phyloP scores from a whole-genome alignment of 2,888 invertebrate species.

The Cosmorhoe ocellata region DNA sequence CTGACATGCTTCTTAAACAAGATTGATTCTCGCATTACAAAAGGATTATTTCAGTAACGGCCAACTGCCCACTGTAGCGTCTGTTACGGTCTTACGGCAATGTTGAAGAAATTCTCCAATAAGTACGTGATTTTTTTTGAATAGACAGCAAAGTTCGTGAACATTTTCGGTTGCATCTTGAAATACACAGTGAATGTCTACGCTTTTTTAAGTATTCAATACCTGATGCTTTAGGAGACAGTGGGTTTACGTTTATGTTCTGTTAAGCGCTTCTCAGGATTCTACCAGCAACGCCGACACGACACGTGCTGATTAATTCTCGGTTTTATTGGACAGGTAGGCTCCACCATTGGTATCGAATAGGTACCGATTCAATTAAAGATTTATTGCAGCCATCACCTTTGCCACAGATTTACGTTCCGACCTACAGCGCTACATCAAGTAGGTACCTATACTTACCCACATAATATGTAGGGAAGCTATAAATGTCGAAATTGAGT shows the following conservation, averaged over 20 bases:
- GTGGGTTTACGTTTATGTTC: not conserved
- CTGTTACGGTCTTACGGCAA: not conserved
- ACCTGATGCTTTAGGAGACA: slow-evolving; percentile 12
- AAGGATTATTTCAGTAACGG: slow-evolving; percentile 18
- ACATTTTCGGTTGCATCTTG: too few relatives aligned
- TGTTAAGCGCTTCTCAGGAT: slow-evolving; percentile 3
- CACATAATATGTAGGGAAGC: slow-evolving; percentile 6
- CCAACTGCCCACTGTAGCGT: slow-evolving; percentile 1
- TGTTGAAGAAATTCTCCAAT: too few relatives aligned
- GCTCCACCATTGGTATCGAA: slow-evolving; percentile 57
- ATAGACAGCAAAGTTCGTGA: too few relatives aligned
- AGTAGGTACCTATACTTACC: slow-evolving; percentile 40
- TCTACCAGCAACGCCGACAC: slow-evolving; percentile 12
- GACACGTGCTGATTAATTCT: slow-evolving; percentile 24
- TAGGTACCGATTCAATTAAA: slow-evolving; percentile 64
- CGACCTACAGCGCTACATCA: slow-evolving; percentile 32
- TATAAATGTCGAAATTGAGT: slow-evolving; percentile 2
- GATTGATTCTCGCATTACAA: slow-evolving; percentile 42
- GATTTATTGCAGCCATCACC: slow-evolving; percentile 62
- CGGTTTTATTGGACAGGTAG: slow-evolving; percentile 44
- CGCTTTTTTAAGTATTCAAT: too few relatives aligned
- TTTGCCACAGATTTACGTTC: slow-evolving; percentile 34
- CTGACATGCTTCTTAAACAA: slow-evolving; percentile 42
- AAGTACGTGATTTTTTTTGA: too few relatives aligned
- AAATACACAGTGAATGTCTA: too few relatives aligned